These are phyloP conservation scores for Balearica regulorum DNA, from an alignment of 2,797 vertebrate genomes.

Conservation along the genomic window DNA sequence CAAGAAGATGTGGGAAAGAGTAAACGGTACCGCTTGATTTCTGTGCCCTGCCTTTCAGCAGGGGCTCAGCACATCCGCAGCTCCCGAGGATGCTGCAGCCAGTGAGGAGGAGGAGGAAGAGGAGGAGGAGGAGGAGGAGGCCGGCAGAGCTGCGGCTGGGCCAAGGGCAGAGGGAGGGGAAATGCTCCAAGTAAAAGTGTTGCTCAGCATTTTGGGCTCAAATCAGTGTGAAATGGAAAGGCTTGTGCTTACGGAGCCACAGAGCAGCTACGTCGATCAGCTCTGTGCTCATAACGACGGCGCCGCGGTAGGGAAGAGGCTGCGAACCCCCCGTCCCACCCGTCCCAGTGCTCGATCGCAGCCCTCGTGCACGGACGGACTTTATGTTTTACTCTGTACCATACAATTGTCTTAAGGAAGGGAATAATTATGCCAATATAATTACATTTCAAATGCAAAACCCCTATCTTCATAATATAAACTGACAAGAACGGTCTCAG, in stretches of 20 bases:
- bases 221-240: not conserved
- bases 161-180: not conserved
- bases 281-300: not conserved
- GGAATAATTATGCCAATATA: slow-evolving; percentile 43
- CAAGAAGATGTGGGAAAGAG: not conserved
- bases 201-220: not conserved
- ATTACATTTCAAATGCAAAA: slow-evolving; percentile 46
- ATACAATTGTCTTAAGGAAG: not conserved
- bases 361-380: rapidly evolving
- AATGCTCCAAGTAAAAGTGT: not conserved
- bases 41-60: not conserved
- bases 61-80: not conserved
- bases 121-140: not conserved
- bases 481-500: not conserved
- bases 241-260: rapidly evolving
- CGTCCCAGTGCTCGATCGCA: not conserved
- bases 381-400: not conserved
- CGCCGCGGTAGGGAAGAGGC: not conserved
- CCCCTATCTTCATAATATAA: not conserved
- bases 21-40: rapidly evolving
- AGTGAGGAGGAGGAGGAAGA: not conserved
- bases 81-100: not conserved
- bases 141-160: rapidly evolving
- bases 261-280: not conserved
- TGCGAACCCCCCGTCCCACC: not conserved